A percentile compares a stretch with the other conserved stretches of the same genome.
Evolutionary conservation across 1,140 invertebrate genomes (phyloP).

Genomic region (Leptestheria dahalacensis): DNA sequence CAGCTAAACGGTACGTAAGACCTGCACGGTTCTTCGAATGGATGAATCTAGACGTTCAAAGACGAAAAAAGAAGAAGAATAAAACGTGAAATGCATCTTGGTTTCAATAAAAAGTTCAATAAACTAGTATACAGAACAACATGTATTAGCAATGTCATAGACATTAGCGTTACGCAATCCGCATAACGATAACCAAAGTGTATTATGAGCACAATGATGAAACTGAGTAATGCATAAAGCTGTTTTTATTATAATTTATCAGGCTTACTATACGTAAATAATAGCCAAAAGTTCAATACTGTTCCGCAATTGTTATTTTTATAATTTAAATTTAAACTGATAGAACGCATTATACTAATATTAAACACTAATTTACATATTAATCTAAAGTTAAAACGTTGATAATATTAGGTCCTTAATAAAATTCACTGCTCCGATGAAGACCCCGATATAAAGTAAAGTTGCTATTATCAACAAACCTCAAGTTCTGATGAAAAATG

Average conservation of each 20-base stretch:
- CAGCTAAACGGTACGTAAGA: slow-evolving; percentile 50
- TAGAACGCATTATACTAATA: slow-evolving; percentile 12
- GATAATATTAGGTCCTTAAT: too few species aligned
- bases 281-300: too few species aligned
- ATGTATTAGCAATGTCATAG: too few species aligned
- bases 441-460: background rate
- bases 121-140: background rate
- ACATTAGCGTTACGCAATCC: too few species aligned
- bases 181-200: too few species aligned
- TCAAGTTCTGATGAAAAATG: slow-evolving; percentile 74
- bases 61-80: background rate
- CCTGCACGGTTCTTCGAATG: slow-evolving; percentile 68
- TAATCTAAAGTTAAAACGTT: background rate
- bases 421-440: background rate
- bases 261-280: too few species aligned
- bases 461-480: too few species aligned
- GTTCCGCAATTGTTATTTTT: too few species aligned
- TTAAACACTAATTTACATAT: background rate
- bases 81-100: slow-evolving; percentile 5
- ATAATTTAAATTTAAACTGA: too few species aligned
- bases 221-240: too few species aligned
- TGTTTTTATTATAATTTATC: too few species aligned
- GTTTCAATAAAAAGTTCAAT: background rate
- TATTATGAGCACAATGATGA: too few species aligned
- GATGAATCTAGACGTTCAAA: slow-evolving; percentile 45